Conservation (phyloP, 1,140 invertebrate genomes). For the Drosophila paulistorum region DNA sequence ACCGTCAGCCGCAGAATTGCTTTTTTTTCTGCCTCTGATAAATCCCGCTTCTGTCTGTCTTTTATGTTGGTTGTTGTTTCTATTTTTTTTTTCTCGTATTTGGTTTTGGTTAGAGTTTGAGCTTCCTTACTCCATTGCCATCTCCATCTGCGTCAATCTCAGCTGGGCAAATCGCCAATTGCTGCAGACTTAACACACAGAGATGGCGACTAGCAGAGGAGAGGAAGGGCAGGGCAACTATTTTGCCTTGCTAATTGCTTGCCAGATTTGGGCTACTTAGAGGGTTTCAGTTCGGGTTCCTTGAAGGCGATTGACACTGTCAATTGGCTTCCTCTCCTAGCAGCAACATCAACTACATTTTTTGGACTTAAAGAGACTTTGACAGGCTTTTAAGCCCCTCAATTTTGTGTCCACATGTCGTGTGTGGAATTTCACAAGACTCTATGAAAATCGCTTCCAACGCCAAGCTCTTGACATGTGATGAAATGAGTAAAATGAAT, state of each 20-base stretch:
- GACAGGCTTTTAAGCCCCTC: constrained; percentile 66
- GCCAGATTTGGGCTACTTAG: constrained; percentile 56
- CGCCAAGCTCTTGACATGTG: constrained; percentile 26
- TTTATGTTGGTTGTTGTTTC: constrained; percentile 14
- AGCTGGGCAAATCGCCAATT: constrained; percentile 23
- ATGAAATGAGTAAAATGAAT: constrained; percentile 6
- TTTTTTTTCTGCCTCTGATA: constrained; percentile 70
- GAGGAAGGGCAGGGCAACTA: constrained; percentile 19
- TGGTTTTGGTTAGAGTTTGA: constrained; percentile 14
- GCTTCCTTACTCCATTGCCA: constrained; percentile 14
- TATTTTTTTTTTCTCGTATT: constrained; percentile 8
- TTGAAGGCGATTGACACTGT: constrained; percentile 20
- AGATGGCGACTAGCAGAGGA: background rate
- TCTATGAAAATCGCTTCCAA: constrained; percentile 38
- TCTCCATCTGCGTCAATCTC: background rate
- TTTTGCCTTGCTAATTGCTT: constrained; percentile 60
- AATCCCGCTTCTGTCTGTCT: constrained; percentile 73
- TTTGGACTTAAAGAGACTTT: constrained; percentile 25
- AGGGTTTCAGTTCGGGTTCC: constrained; percentile 21
- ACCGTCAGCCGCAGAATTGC: constrained; percentile 76
- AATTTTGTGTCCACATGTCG: constrained; percentile 25
- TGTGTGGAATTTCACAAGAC: constrained; percentile 68
- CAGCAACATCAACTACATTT: background rate
- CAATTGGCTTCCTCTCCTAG: background rate
- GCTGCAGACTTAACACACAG: constrained; percentile 29